Percentiles rank a stretch among this genome's conserved stretches.
Conservation (phyloP, 2,888 invertebrate genomes). For the Acleris sparsana region DNA sequence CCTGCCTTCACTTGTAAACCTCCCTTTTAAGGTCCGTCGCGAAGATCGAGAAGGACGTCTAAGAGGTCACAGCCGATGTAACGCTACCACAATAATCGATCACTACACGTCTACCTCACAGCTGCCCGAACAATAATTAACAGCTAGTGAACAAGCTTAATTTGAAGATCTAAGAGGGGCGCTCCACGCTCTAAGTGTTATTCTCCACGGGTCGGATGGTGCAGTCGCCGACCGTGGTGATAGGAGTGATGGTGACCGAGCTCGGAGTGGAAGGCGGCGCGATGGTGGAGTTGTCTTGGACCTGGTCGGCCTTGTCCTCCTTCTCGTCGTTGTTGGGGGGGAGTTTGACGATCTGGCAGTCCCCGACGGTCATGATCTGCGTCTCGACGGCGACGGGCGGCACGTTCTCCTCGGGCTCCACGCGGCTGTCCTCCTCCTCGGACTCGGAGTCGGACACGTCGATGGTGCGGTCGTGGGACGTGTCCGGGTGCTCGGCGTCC, state of each 20-base stretch:
- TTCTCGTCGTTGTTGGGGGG: constrained; percentile 64
- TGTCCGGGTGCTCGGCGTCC: constrained; percentile 60
- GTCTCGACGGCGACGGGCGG: constrained; percentile 68
- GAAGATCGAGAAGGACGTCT: too few relatives aligned
- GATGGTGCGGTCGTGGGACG: constrained; percentile 69
- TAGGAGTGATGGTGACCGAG: constrained; percentile 76
- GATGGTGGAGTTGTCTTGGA: constrained; percentile 47
- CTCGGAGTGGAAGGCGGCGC: constrained; percentile 61
- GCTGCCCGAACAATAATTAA: constrained; percentile 16
- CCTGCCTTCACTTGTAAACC: neutral
- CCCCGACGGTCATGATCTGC: constrained; percentile 79
- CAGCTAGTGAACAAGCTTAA: constrained; percentile 24
- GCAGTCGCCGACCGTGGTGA: constrained; percentile 78
- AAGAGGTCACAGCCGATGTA: constrained; percentile 1
- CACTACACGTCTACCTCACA: constrained; percentile 38
- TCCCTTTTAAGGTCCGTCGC: neutral
- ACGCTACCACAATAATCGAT: constrained; percentile 42
- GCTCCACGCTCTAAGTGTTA: constrained; percentile 56
- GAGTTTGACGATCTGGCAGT: constrained; percentile 79
- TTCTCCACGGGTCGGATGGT: constrained; percentile 77
- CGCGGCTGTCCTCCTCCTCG: constrained; percentile 68
- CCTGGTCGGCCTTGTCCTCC: constrained; percentile 58
- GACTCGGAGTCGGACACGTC: constrained; percentile 74
- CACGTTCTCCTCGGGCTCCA: constrained; percentile 66
- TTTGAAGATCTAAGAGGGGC: constrained; percentile 39